phyloP scores from a whole-genome alignment of 1,140 invertebrate species.

The Macrocentrus cingulum region DNA sequence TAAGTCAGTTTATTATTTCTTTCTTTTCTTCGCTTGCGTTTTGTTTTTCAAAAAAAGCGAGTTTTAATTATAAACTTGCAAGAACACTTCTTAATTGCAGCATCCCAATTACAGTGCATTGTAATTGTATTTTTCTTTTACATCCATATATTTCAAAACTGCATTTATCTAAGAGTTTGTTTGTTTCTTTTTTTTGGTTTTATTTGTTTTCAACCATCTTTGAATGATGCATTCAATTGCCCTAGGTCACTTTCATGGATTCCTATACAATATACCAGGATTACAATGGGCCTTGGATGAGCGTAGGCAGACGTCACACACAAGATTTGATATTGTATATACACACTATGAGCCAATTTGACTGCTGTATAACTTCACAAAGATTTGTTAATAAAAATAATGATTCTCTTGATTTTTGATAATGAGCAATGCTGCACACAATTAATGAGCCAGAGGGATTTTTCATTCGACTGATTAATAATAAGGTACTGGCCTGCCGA shows the following conservation, averaged over 20 bases:
- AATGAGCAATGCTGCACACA: conserved; percentile 5
- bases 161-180: not conserved
- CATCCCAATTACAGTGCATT: not conserved
- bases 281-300: conserved; percentile 13
- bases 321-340: not conserved
- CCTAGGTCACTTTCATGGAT: not conserved
- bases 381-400: too few relatives aligned
- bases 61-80: not conserved
- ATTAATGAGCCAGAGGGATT: conserved; percentile 13
- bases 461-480: conserved; percentile 20
- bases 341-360: not conserved
- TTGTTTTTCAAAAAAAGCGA: not conserved
- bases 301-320: conserved; percentile 5
- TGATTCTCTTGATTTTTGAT: not conserved
- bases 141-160: not conserved
- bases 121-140: not conserved
- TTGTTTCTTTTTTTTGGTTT: not conserved
- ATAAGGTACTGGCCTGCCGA: conserved; percentile 50
- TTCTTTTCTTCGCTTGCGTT: not conserved
- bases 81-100: not conserved
- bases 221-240: not conserved
- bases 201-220: conserved; percentile 9
- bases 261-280: not conserved
- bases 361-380: not conserved
- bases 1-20: not conserved